These are phyloP conservation scores for Megalonaias nervosa DNA, from an alignment of 1,140 invertebrate genomes.

Conservation along the genomic window DNA sequence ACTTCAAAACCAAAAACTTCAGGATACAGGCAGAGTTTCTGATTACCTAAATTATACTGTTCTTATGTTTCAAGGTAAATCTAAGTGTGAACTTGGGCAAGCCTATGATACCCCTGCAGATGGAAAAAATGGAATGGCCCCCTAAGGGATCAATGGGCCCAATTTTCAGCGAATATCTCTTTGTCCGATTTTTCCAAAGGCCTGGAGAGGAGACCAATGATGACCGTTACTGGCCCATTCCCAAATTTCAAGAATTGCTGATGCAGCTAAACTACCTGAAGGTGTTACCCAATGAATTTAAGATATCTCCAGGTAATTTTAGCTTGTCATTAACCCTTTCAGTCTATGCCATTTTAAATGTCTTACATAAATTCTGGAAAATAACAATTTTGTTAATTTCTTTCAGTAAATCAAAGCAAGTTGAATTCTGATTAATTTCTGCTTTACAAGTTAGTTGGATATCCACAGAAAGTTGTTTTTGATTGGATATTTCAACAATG, in stretches of 20 bases:
- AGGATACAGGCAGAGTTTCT: background rate
- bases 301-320: conserved; percentile 24
- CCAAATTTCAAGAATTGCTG: conserved; percentile 63
- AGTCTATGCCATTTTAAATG: too few relatives aligned
- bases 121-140: conserved; percentile 66
- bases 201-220: conserved; percentile 47
- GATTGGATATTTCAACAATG: too few relatives aligned
- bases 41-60: too few relatives aligned
- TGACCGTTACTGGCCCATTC: conserved; percentile 56
- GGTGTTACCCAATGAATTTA: conserved; percentile 41
- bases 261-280: conserved; percentile 59
- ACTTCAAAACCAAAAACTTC: background rate
- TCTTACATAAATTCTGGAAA: too few relatives aligned
- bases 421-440: too few relatives aligned
- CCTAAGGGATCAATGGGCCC: conserved; percentile 67
- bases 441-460: too few relatives aligned
- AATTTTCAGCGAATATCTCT: conserved; percentile 68
- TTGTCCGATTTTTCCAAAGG: conserved; percentile 59
- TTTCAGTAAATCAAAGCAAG: too few relatives aligned
- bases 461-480: too few relatives aligned
- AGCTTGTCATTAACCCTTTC: too few relatives aligned
- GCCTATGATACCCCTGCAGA: conserved; percentile 63
- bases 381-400: too few relatives aligned
- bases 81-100: conserved; percentile 61
- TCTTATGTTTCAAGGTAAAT: conserved; percentile 55